phyloP scores from a whole-genome alignment of 2,113 vertebrate genomes.

The Ceyx melanurus region DNA sequence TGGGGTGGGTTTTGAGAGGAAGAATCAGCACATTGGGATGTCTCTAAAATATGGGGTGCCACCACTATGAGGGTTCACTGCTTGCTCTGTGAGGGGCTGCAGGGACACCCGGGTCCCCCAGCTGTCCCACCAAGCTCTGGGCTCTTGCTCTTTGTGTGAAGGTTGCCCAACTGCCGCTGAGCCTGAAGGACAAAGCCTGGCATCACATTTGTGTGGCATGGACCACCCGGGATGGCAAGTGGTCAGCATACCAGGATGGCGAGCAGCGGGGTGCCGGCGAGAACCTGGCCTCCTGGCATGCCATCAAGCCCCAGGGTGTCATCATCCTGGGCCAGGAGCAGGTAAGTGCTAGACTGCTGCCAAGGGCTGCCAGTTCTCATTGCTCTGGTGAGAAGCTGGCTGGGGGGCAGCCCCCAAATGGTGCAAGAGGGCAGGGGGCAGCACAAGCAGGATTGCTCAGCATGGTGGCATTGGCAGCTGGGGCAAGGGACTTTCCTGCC shows the following conservation, averaged over 20 bases:
- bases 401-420: background rate
- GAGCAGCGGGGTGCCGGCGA: constrained; percentile 86
- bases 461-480: fast-evolving
- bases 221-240: constrained; percentile 94
- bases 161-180: constrained; percentile 92
- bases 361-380: fast-evolving
- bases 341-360: constrained; percentile 62
- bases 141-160: background rate
- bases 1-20: background rate
- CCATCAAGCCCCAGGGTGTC: constrained; percentile 91
- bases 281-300: constrained; percentile 93
- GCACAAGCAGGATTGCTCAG: fast-evolving
- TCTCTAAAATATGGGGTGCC: background rate
- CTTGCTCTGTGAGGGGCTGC: background rate
- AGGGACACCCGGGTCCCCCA: fast-evolving
- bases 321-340: constrained; percentile 96
- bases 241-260: constrained; percentile 86
- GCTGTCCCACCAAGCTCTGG: fast-evolving
- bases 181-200: constrained; percentile 87
- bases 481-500: background rate
- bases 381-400: fast-evolving
- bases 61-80: fast-evolving
- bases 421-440: fast-evolving
- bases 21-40: background rate
- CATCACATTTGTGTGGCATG: constrained; percentile 93